phyloP scores from a whole-genome alignment of 2,797 vertebrate genomes.

The Anolis apletophallus region DNA sequence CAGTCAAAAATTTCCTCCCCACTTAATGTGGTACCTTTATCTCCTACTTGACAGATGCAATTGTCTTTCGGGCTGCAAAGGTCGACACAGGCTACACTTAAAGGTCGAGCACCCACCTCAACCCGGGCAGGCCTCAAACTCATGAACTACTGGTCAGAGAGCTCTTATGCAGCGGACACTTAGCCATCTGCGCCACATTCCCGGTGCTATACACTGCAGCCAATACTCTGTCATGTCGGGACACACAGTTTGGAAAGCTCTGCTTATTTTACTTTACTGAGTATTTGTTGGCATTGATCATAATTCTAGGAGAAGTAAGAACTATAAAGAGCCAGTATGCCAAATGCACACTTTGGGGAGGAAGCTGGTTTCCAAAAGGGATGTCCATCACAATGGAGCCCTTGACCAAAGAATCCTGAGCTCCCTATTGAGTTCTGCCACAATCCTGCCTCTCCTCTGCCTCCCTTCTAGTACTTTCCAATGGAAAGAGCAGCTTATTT shows the following conservation, averaged over 20 bases:
- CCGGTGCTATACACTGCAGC: too few relatives aligned
- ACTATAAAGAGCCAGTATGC: neutral
- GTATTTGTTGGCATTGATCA: neutral
- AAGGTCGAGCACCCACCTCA: too few relatives aligned
- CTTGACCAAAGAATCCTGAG: neutral
- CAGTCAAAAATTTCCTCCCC: too few relatives aligned
- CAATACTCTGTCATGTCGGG: too few relatives aligned
- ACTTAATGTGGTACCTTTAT: too few relatives aligned
- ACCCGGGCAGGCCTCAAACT: too few relatives aligned
- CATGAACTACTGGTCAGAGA: too few relatives aligned
- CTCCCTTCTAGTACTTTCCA: neutral
- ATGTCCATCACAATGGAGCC: neutral
- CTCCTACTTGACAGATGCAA: too few relatives aligned
- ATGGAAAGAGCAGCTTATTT: slow-evolving; percentile 8
- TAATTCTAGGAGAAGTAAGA: neutral
- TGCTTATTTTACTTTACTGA: neutral
- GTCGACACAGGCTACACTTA: too few relatives aligned
- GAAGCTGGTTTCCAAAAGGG: neutral
- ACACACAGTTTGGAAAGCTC: neutral
- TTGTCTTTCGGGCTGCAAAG: too few relatives aligned
- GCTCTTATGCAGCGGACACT: too few relatives aligned
- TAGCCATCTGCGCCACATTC: too few relatives aligned
- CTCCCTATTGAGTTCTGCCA: neutral
- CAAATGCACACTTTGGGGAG: neutral
- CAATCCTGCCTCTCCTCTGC: neutral